A percentile compares a stretch with the other conserved stretches of the same genome.
Evolutionary conservation across 2,113 vertebrate species (phyloP).

Genomic region (Eretmochelys imbricata): DNA sequence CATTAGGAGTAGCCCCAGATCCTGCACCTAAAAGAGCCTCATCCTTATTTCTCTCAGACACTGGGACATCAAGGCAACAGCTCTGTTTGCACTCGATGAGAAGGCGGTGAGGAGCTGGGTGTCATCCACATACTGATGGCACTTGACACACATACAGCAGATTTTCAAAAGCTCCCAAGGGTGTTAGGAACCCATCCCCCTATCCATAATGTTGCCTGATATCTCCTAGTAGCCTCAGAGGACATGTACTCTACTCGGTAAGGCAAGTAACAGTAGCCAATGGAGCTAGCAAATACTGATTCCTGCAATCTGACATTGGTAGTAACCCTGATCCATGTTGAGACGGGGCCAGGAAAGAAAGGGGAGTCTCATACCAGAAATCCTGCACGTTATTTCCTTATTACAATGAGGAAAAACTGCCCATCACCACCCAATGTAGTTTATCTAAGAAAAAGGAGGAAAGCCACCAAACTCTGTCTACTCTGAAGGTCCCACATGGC

Average conservation of each 20-base stretch:
- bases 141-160: not conserved
- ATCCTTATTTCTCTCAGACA: not conserved
- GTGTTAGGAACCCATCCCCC: not conserved
- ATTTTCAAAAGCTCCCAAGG: not conserved
- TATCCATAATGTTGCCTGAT: not conserved
- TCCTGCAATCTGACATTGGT: not conserved
- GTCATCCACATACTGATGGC: not conserved
- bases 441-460: not conserved
- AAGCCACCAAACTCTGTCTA: not conserved
- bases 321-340: not conserved
- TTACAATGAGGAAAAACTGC: not conserved
- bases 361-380: not conserved
- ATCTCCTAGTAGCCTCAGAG: not conserved
- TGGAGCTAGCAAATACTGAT: not conserved
- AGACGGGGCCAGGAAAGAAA: not conserved
- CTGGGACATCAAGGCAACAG: not conserved
- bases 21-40: not conserved
- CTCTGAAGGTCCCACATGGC: not conserved
- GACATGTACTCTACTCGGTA: not conserved
- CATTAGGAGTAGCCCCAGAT: not conserved
- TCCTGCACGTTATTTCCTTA: not conserved
- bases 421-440: not conserved
- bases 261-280: not conserved
- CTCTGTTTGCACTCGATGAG: not conserved
- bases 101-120: not conserved